A percentile compares a stretch with the other conserved stretches of the same genome.
Evolutionary conservation across 1,140 invertebrate species (phyloP).

Genomic region (Drosophila athabasca): DNA sequence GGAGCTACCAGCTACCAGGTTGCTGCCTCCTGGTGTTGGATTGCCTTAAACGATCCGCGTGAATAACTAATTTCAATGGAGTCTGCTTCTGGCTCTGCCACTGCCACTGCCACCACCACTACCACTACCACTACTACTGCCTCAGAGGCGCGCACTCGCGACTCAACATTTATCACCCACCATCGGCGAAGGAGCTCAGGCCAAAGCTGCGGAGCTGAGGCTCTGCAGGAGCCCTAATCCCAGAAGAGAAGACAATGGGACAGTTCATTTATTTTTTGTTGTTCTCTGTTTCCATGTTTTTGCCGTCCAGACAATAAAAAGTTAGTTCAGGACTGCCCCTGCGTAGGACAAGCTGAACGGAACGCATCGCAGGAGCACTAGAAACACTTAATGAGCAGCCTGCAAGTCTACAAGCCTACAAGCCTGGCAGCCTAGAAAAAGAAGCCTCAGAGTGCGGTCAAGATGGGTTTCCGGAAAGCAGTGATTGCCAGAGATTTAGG

Average conservation of each 20-base stretch:
- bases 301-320: conserved; percentile 45
- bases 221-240: conserved; percentile 45
- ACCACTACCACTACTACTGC: conserved; percentile 35
- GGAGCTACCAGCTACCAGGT: conserved; percentile 29
- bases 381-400: conserved; percentile 37
- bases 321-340: conserved; percentile 42
- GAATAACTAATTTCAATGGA: conserved; percentile 83
- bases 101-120: conserved; percentile 55
- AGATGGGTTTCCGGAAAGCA: conserved; percentile 39
- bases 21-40: conserved; percentile 72
- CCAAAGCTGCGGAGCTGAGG: not conserved
- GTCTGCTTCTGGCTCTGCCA: conserved; percentile 46
- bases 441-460: conserved; percentile 17
- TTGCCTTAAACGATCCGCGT: conserved; percentile 82
- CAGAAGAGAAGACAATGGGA: conserved; percentile 40
- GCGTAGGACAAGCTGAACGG: conserved; percentile 38
- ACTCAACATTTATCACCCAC: conserved; percentile 79
- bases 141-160: too few relatives aligned
- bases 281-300: conserved; percentile 9
- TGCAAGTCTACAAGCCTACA: not conserved
- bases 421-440: conserved; percentile 12
- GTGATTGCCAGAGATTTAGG: not conserved
- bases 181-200: conserved; percentile 51
- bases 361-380: conserved; percentile 22
- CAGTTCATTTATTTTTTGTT: conserved; percentile 44